These are phyloP conservation scores for Chamaea fasciata DNA, from an alignment of 2,113 vertebrate genomes.

Conservation along the genomic window DNA sequence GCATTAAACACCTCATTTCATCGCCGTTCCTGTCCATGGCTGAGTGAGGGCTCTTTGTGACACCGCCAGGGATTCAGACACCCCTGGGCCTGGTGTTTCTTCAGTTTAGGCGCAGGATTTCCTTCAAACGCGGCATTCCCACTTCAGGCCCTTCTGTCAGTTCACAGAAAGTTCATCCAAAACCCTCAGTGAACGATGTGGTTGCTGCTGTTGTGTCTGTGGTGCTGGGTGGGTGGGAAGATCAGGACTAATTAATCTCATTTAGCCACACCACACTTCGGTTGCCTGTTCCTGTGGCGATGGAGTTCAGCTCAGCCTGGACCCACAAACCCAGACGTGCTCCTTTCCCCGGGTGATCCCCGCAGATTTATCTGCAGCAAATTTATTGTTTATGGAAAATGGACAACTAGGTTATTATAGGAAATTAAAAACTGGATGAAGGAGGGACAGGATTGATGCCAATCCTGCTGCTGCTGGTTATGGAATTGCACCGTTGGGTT, in stretches of 20 bases:
- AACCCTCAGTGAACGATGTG: rapidly evolving
- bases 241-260: neutral
- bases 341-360: neutral
- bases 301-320: neutral
- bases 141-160: neutral
- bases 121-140: neutral
- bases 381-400: neutral
- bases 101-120: neutral
- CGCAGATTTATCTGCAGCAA: neutral
- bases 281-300: neutral
- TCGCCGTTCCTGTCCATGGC: neutral
- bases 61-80: too few species aligned
- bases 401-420: neutral
- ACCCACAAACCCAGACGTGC: neutral
- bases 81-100: neutral
- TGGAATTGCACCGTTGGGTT: neutral
- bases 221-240: neutral
- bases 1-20: neutral
- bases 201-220: neutral
- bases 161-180: neutral
- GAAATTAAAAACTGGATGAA: neutral
- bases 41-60: neutral
- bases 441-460: neutral
- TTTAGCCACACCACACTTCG: neutral
- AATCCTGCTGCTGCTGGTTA: neutral